phyloP scores from a whole-genome alignment of 2,888 invertebrate genomes.

The Sphaeridia pumilis region DNA sequence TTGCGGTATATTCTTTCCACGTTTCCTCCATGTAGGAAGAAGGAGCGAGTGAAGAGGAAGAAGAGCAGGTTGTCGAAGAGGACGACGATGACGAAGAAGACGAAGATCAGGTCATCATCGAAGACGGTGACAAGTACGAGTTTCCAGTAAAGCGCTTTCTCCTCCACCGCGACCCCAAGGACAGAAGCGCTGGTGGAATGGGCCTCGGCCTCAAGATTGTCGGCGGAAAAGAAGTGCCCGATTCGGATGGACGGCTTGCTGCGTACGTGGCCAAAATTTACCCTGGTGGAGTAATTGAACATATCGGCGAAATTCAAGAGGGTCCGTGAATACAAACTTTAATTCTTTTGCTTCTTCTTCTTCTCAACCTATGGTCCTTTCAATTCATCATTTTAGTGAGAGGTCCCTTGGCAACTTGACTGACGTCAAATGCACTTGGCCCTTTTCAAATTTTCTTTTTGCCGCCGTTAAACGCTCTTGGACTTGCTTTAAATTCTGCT shows the following conservation, averaged over 20 bases:
- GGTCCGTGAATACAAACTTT: constrained; percentile 39
- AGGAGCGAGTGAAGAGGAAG: neutral
- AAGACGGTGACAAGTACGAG: constrained; percentile 37
- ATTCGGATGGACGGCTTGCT: constrained; percentile 44
- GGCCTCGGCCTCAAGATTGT: constrained; percentile 50
- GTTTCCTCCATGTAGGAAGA: too few species aligned
- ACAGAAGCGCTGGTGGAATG: constrained; percentile 43
- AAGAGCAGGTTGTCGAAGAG: neutral
- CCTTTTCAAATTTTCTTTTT: neutral
- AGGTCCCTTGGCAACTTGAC: neutral
- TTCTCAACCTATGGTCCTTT: neutral
- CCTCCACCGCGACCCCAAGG: constrained; percentile 47
- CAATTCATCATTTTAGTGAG: neutral
- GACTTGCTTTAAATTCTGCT: neutral
- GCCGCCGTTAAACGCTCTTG: neutral
- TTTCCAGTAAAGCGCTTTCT: constrained; percentile 47
- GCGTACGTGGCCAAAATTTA: constrained; percentile 49
- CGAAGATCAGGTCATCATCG: neutral
- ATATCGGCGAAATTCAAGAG: constrained; percentile 48
- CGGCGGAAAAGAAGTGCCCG: constrained; percentile 48
- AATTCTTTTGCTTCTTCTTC: neutral
- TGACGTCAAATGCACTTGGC: neutral
- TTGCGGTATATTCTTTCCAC: too few species aligned
- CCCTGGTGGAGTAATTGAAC: constrained; percentile 46
- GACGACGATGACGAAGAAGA: too few species aligned